Evolutionary conservation across 2,797 vertebrate genomes (phyloP).

Genomic region (Gambelia wislizenii): DNA sequence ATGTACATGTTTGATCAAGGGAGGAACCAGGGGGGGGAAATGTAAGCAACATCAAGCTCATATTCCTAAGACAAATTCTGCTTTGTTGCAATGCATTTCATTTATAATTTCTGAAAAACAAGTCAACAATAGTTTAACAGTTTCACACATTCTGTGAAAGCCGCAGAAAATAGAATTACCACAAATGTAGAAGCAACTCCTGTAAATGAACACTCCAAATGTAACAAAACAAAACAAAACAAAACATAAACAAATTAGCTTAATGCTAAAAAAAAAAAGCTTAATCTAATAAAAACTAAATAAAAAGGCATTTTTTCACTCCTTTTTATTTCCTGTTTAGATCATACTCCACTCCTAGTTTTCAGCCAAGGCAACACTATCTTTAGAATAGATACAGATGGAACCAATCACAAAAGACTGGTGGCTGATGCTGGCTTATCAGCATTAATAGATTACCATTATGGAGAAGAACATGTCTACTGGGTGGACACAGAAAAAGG

Average conservation of each 20-base stretch:
- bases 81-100: slow-evolving; percentile 41
- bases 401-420: slow-evolving; percentile 82
- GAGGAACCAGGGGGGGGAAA: slow-evolving; percentile 28
- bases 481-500: slow-evolving; percentile 87
- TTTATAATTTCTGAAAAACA: slow-evolving; percentile 40
- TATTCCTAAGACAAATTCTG: slow-evolving; percentile 44
- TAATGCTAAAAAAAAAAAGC: not conserved
- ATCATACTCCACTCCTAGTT: slow-evolving; percentile 87
- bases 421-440: slow-evolving; percentile 80
- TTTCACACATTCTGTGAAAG: slow-evolving; percentile 50
- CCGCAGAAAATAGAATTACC: slow-evolving; percentile 24
- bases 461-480: slow-evolving; percentile 84
- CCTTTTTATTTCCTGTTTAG: slow-evolving; percentile 70
- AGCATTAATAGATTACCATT: slow-evolving; percentile 87
- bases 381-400: slow-evolving; percentile 87
- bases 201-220: slow-evolving; percentile 21
- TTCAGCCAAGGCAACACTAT: slow-evolving; percentile 87
- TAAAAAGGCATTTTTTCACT: not conserved
- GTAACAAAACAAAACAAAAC: not conserved
- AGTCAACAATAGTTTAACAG: slow-evolving; percentile 52
- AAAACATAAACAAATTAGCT: not conserved
- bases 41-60: slow-evolving; percentile 23
- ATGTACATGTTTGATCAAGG: not conserved
- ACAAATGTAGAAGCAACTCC: slow-evolving; percentile 19
- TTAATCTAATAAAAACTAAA: not conserved